Evolutionary conservation across 1,140 invertebrate genomes (phyloP), one percentile per base, ranked within the genome.

Genomic region (Papilio dardanus): DNA sequence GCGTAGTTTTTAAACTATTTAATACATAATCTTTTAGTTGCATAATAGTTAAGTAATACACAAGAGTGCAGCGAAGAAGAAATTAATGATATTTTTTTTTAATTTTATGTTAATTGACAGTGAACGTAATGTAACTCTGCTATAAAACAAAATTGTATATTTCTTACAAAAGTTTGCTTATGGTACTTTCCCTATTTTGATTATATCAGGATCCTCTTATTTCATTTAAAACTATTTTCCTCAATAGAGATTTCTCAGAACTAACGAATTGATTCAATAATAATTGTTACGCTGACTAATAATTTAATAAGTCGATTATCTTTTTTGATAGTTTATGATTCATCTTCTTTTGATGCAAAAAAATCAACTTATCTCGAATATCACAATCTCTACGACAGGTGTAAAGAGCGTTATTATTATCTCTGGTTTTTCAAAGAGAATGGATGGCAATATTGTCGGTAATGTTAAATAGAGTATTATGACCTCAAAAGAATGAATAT

Each of bases 31-130:
- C 24, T 30, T 4, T 28, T 12, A 4, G 24, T 62, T 62, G 24
- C 21, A 28, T 62, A 62, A 62, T 30, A 28, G 54, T 62, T 62
- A 62, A 62, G 54, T 62, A 62, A 62, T 14, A 54, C 7, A 62
- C 6, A 24, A 28, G 10, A 62, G 54, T 62, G 54, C 54, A 62
- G 8, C 24, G 54, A 28, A 62, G 24, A 62, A 62, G 24, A 28
- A 62, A 62, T 28, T 62, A 28, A 62, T 30, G 24, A 0, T 28
- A 62, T 12, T 62, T 54, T 8, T 58, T 62, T 62, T 54, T 8
- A 62, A 62, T 54, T 10, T 28, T 30, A 62, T 62, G 54, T 14
- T 62, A 62, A 62, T 28, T 28, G 10, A 30, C 24, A 28, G 54
- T 62, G 50, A 58, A 28, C 28, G 21, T 58, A 58, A 58, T 58